phyloP scores from a whole-genome alignment of 2,888 invertebrate genomes.

The Hermodice carunculata region DNA sequence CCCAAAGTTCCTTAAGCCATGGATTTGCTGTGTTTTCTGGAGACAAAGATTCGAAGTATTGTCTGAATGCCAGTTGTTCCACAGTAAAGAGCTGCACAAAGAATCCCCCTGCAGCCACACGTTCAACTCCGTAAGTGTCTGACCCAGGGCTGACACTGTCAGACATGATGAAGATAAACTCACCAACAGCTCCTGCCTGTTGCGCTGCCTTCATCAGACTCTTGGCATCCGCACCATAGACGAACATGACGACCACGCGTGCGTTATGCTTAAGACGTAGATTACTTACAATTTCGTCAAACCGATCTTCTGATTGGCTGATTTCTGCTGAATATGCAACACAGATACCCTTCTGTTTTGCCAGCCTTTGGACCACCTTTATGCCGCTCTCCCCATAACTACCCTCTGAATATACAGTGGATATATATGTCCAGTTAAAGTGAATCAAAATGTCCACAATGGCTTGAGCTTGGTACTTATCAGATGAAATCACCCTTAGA shows the following conservation, averaged over 20 bases:
- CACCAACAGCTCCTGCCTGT: not conserved
- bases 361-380: not conserved
- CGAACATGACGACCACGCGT: slow-evolving; percentile 2
- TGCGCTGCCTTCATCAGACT: not conserved
- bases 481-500: not conserved
- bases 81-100: not conserved
- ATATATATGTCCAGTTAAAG: slow-evolving; percentile 17
- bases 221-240: not conserved
- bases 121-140: not conserved
- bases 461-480: slow-evolving; percentile 9
- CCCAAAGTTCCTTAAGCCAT: no score
- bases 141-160: not conserved
- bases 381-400: slow-evolving; percentile 8
- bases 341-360: slow-evolving; percentile 9
- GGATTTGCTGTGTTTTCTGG: not conserved
- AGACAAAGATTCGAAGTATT: not conserved
- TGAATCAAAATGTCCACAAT: not conserved
- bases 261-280: not conserved
- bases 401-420: not conserved
- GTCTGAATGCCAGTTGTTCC: not conserved
- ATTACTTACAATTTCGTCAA: not conserved
- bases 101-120: not conserved
- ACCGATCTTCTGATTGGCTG: not conserved
- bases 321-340: slow-evolving; percentile 14
- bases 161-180: slow-evolving; percentile 1